These are phyloP conservation scores for Menura novaehollandiae DNA, from an alignment of 2,113 vertebrate species.

Conservation along the genomic window DNA sequence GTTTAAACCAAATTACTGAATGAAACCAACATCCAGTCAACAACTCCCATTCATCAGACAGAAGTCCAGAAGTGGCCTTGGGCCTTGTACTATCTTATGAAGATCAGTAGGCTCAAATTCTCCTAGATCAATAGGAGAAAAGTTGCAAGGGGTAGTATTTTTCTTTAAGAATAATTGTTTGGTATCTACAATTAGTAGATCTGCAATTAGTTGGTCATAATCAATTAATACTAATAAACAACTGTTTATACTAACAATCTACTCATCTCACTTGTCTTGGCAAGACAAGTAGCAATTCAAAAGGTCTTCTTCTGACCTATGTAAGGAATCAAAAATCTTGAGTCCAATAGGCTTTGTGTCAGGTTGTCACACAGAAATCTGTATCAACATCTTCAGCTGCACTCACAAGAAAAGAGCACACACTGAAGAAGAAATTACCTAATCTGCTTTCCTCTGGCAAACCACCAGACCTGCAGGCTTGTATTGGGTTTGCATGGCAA, in stretches of 20 bases:
- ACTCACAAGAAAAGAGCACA: neutral
- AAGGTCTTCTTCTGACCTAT: neutral
- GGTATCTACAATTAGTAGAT: neutral
- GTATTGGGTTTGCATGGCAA: neutral
- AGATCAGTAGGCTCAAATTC: neutral
- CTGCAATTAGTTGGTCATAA: neutral
- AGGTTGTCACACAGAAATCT: neutral
- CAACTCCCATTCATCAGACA: neutral
- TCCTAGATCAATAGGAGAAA: neutral
- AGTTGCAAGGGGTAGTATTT: neutral
- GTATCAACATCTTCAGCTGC: neutral
- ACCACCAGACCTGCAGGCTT: fast-evolving
- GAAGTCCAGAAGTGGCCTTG: neutral
- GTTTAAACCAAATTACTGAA: neutral
- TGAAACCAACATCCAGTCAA: neutral
- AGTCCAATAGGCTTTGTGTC: neutral
- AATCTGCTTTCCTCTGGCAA: neutral
- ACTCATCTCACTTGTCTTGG: neutral
- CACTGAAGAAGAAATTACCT: neutral
- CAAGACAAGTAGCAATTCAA: neutral
- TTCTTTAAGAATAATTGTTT: neutral
- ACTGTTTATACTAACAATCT: neutral
- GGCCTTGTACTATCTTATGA: neutral
- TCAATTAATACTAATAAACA: neutral
- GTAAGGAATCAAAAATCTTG: neutral